Evolutionary conservation across 2,113 vertebrate genomes (phyloP).

Genomic region (Mugil cephalus): DNA sequence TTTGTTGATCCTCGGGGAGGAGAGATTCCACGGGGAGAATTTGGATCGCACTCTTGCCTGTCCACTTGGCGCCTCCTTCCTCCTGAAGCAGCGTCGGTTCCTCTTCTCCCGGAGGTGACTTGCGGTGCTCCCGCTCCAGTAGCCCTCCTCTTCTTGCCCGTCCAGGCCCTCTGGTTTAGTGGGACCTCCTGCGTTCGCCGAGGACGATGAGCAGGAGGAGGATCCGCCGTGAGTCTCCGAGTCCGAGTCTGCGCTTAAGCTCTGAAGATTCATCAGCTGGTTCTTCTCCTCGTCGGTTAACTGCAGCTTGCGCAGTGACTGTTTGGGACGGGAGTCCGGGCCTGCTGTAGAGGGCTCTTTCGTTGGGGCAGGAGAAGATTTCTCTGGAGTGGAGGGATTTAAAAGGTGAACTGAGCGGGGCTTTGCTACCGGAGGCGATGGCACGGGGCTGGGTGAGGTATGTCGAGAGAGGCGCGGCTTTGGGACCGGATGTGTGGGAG

Average conservation of each 20-base stretch:
- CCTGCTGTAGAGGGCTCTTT: slow-evolving; percentile 15
- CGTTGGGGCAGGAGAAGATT: not conserved
- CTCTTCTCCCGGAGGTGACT: slow-evolving; percentile 66
- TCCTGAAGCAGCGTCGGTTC: slow-evolving; percentile 76
- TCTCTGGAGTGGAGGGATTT: not conserved
- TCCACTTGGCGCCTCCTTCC: slow-evolving; percentile 74
- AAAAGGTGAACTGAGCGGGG: slow-evolving; percentile 68
- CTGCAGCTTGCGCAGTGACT: slow-evolving; percentile 78
- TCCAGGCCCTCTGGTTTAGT: slow-evolving; percentile 64
- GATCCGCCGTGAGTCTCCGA: slow-evolving; percentile 76
- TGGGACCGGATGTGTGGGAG: slow-evolving; percentile 65
- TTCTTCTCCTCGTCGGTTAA: slow-evolving; percentile 83
- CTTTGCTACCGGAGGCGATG: slow-evolving; percentile 71
- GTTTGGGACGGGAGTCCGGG: slow-evolving; percentile 67
- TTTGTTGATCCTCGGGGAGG: slow-evolving; percentile 81
- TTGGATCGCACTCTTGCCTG: slow-evolving; percentile 79
- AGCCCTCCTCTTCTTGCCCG: slow-evolving; percentile 76
- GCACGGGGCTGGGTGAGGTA: slow-evolving; percentile 28
- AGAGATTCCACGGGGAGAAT: slow-evolving; percentile 87
- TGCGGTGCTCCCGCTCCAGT: slow-evolving; percentile 72
- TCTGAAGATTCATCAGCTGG: slow-evolving; percentile 85
- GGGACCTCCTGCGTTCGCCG: slow-evolving; percentile 65
- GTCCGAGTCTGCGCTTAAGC: slow-evolving; percentile 83
- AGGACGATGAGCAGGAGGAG: slow-evolving; percentile 81
- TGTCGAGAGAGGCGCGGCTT: slow-evolving; percentile 73